Percentiles rank a stretch among this genome's conserved stretches.
These are phyloP conservation scores for Dermochelys coriacea DNA, from an alignment of 2,797 vertebrate species.

Conservation along the genomic window DNA sequence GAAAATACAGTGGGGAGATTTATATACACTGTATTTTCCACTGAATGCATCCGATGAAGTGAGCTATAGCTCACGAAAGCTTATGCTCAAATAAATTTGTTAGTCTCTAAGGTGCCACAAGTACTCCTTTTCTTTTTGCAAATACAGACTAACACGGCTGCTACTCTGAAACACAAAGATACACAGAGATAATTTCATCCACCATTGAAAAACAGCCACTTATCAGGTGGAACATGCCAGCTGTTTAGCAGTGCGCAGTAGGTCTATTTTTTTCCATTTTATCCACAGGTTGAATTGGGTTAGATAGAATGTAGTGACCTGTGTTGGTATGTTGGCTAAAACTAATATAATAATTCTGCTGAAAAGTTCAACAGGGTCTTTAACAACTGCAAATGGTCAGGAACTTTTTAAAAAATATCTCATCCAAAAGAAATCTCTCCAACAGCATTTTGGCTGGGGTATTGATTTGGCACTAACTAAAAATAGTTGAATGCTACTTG, in stretches of 20 bases:
- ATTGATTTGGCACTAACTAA: constrained; percentile 32
- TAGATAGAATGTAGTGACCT: constrained; percentile 44
- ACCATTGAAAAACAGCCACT: background rate
- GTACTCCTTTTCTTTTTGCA: too few relatives aligned
- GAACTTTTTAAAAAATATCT: background rate
- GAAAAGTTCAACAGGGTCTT: constrained; percentile 42
- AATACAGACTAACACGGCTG: too few relatives aligned
- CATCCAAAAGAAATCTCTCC: constrained; percentile 34
- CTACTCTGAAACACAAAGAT: too few relatives aligned
- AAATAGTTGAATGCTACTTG: constrained; percentile 15
- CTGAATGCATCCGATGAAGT: too few relatives aligned
- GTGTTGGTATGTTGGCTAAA: constrained; percentile 32
- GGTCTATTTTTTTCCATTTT: constrained; percentile 15
- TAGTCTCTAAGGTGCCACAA: too few relatives aligned
- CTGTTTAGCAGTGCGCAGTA: background rate
- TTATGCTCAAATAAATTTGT: too few relatives aligned
- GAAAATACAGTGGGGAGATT: too few relatives aligned
- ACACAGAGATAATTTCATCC: background rate
- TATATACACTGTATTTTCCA: too few relatives aligned
- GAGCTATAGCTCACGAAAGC: too few relatives aligned
- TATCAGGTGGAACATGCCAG: background rate
- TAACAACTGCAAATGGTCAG: background rate
- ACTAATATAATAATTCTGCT: constrained; percentile 38
- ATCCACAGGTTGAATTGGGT: background rate
- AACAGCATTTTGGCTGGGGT: constrained; percentile 2